Evolutionary conservation across 2,797 vertebrate genomes (phyloP).

Genomic region (Carapus acus): DNA sequence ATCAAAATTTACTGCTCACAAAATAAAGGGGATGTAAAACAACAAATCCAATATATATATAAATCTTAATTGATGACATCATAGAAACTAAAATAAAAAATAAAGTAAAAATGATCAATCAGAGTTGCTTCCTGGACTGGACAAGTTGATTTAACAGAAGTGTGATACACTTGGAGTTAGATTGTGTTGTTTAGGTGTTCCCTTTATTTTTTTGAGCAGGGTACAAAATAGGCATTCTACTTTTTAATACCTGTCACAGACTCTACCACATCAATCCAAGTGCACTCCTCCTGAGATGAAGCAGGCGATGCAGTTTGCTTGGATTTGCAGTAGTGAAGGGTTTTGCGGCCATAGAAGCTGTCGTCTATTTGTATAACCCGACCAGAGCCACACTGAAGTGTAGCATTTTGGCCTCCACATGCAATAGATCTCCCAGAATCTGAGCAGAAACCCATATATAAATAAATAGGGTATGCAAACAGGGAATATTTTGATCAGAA

Average conservation of each 20-base stretch:
- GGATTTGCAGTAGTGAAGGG: constrained; percentile 76
- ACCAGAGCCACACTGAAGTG: constrained; percentile 85
- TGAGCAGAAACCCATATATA: constrained; percentile 41
- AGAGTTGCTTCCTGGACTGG: too few species aligned
- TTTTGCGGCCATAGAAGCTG: constrained; percentile 83
- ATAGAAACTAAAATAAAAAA: too few species aligned
- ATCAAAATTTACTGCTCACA: too few species aligned
- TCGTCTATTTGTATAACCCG: constrained; percentile 81
- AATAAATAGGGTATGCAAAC: too few species aligned
- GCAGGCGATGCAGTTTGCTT: constrained; percentile 28
- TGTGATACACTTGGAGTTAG: too few species aligned
- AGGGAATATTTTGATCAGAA: too few species aligned
- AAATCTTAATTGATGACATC: too few species aligned
- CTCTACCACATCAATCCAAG: constrained; percentile 78
- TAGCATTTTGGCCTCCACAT: constrained; percentile 80
- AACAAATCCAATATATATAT: too few species aligned
- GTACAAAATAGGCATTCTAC: not conserved
- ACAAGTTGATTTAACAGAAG: too few species aligned
- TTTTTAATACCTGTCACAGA: constrained; percentile 78
- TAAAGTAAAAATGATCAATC: too few species aligned
- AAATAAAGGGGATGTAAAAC: too few species aligned
- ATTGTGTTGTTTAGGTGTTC: too few species aligned
- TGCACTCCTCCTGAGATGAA: constrained; percentile 72
- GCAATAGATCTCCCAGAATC: constrained; percentile 77
- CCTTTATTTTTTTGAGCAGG: not conserved